phyloP scores from a whole-genome alignment of 2,888 invertebrate species.

The Pachymerium ferrugineum region DNA sequence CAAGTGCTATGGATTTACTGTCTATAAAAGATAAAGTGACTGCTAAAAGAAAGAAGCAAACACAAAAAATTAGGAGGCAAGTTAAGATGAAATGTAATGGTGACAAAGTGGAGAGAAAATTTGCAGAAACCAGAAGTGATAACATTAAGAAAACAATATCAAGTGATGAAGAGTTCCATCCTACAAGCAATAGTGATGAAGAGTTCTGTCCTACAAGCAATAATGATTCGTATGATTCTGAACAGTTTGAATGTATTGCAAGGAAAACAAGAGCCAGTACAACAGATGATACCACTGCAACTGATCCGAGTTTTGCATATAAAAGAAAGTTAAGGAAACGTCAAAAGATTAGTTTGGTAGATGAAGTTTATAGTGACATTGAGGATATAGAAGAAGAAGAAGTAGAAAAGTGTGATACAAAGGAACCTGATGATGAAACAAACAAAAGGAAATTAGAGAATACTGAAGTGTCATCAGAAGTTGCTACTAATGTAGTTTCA shows the following conservation, averaged over 20 bases:
- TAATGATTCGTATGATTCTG: neutral
- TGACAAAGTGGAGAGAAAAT: no score
- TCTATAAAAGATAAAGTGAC: neutral
- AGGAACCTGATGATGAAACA: no score
- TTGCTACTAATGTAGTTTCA: no score
- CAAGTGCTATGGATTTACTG: neutral
- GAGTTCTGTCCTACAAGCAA: neutral
- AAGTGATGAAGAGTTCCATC: neutral
- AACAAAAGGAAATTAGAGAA: no score
- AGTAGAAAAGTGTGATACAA: no score
- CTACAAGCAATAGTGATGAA: neutral
- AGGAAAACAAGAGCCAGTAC: neutral
- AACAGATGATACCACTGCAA: no score
- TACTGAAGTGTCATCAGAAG: no score
- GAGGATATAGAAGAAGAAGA: neutral
- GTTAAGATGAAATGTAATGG: neutral
- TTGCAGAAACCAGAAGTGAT: no score
- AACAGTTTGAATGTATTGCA: neutral
- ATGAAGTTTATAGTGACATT: neutral
- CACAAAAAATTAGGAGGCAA: neutral
- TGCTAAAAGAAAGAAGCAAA: neutral
- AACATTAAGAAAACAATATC: no score
- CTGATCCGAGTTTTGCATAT: neutral
- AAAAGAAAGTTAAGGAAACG: neutral
- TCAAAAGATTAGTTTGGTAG: neutral